Conservation (phyloP, 92 coral and sea anemone species). For the Montipora capitata region DNA sequence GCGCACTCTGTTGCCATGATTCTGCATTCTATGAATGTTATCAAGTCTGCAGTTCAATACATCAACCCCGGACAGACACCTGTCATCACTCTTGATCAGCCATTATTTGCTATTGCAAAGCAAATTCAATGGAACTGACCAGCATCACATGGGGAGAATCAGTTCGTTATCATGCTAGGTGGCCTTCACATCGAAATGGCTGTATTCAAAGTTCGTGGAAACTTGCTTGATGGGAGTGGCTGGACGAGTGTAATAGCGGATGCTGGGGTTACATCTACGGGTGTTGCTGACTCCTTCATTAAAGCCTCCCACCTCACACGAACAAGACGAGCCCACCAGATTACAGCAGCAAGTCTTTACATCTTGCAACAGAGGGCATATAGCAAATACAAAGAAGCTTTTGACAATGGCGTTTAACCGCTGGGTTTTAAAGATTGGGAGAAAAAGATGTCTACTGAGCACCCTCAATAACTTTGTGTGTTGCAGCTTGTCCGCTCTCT, state of each 20-base stretch:
- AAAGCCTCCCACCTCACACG: slow-evolving; percentile 14
- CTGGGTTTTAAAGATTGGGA: too few species aligned
- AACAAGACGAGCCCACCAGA: slow-evolving; percentile 33
- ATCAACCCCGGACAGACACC: too few species aligned
- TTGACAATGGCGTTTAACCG: too few species aligned
- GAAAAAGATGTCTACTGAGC: neutral
- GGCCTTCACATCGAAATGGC: neutral
- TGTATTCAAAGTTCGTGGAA: neutral
- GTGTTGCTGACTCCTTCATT: slow-evolving; percentile 30
- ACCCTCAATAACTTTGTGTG: slow-evolving; percentile 67
- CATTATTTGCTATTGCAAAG: too few species aligned
- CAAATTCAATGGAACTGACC: too few species aligned
- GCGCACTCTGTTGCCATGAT: too few species aligned
- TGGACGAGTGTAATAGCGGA: too few species aligned
- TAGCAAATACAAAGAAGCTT: neutral
- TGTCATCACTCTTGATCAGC: too few species aligned
- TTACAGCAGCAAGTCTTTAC: slow-evolving; percentile 23
- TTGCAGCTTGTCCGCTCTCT: slow-evolving; percentile 42
- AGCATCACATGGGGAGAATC: too few species aligned
- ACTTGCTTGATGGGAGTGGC: neutral
- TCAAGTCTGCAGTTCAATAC: too few species aligned
- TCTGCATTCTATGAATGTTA: too few species aligned
- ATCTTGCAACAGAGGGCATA: slow-evolving; percentile 10
- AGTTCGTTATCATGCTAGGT: neutral
- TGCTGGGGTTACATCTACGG: neutral